Conservation (phyloP, 2,113 vertebrate genomes). For the Pelodiscus sinensis region DNA sequence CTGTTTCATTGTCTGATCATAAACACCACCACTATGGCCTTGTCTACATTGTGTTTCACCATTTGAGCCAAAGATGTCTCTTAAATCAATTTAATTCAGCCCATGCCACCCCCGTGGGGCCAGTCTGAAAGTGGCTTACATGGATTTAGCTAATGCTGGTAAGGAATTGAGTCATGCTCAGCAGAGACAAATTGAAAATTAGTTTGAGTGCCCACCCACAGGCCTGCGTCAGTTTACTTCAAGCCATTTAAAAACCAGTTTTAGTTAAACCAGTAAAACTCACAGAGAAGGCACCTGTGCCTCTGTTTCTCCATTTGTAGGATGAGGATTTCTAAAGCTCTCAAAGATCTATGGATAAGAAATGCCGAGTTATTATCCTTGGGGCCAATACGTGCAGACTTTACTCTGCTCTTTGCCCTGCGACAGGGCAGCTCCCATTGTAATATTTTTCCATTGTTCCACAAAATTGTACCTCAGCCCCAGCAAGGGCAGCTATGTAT, state of each 20-base stretch:
- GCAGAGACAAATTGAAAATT: background rate
- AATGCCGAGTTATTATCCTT: background rate
- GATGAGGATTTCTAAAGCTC: background rate
- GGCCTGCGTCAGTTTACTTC: background rate
- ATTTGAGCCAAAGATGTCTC: background rate
- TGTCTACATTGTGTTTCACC: background rate
- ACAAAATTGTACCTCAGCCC: background rate
- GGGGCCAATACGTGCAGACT: background rate
- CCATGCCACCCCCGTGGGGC: background rate
- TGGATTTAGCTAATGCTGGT: background rate
- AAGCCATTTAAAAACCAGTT: background rate
- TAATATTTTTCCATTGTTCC: background rate
- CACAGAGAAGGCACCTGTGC: background rate
- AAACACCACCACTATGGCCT: background rate
- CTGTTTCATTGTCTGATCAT: background rate
- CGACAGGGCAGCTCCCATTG: background rate
- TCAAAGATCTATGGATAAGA: background rate
- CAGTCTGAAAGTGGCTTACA: background rate
- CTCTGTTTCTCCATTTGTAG: background rate
- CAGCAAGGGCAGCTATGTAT: accelerated
- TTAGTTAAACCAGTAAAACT: background rate
- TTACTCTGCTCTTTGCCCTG: background rate
- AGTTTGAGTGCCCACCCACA: background rate
- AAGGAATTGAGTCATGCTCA: background rate
- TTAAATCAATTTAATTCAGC: background rate